Evolutionary conservation across 2,113 vertebrate species (phyloP), one percentile per base, ranked within the genome.

Genomic region (Puntigrus tetrazona): DNA sequence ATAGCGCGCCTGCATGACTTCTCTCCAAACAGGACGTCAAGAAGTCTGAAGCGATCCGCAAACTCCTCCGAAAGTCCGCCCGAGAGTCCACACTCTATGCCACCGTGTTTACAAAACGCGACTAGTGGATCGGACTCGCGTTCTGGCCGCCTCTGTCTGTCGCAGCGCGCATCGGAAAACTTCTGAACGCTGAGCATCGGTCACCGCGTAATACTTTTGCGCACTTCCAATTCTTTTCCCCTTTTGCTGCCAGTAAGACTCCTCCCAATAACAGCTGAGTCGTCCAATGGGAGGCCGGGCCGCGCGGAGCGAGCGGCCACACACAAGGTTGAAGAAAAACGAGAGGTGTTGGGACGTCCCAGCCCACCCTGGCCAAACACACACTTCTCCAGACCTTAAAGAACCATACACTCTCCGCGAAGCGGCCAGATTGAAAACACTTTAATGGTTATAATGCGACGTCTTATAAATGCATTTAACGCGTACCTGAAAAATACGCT

Each of bases 1-100:
- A 93, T 99, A 99, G 90, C 97, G 97, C 93, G 97, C 97, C 95
- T 99, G 97, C 97, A 99, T 99, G 95, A 92, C 89, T 84, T 85
- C 88, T 74, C 45, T 89, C 16, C 45, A 75, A 75, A 50, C 45
- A 38, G 70, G 87, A 83, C 89, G 76, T 83, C 88, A 89, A 89
- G 88, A 89, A 92, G 76, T 85, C 88, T 72, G 65, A 86, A 88
- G 88, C 87, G 78, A 79, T 73, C 77, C 77, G 83, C 75, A 91
- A 84, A 87, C 83, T 70, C 72, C 69, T 89, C 43, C 86, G 47
- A 80, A 73, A 88, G 84, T 61, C 45, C 45, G 81, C 7, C 6
- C n/a, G 18, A 45, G 69, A 73, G 88, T 36, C 85, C 81, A 86
- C 84, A 83, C 86, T 82, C 86, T 82, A 36, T 65, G 38, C 0